Evolutionary conservation across 2,888 invertebrate genomes (phyloP).

Genomic region (Ormia ochracea): DNA sequence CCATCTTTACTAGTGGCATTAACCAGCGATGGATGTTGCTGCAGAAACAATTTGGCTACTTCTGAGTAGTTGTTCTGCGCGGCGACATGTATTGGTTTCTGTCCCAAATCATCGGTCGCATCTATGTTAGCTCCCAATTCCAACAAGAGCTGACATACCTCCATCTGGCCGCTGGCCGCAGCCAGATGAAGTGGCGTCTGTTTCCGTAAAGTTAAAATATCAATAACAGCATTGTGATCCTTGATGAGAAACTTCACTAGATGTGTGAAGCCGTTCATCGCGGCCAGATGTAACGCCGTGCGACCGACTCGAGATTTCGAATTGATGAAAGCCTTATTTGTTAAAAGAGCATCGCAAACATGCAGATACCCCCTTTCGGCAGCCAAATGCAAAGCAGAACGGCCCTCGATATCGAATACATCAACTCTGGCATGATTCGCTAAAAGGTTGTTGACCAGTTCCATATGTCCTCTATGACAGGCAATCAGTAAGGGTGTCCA

Average conservation of each 20-base stretch:
- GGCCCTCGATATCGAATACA: conserved; percentile 96
- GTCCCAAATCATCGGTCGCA: conserved; percentile 96
- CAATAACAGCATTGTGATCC: conserved; percentile 96
- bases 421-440: conserved; percentile 98
- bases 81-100: conserved; percentile 97
- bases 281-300: conserved; percentile 97
- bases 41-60: conserved; percentile 97
- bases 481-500: conserved; percentile 99
- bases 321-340: conserved; percentile 98
- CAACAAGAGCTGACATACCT: conserved; percentile 93
- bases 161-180: conserved; percentile 96
- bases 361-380: conserved; percentile 95
- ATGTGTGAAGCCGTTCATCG: conserved; percentile 96
- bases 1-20: conserved; percentile 98
- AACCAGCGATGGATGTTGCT: conserved; percentile 94
- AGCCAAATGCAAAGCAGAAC: conserved; percentile 96
- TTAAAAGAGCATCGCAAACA: conserved; percentile 92
- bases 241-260: conserved; percentile 93
- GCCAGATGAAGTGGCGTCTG: conserved; percentile 98
- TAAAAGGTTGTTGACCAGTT: conserved; percentile 91
- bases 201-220: conserved; percentile 95
- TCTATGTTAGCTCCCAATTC: conserved; percentile 97
- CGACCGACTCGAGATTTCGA: conserved; percentile 97
- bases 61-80: conserved; percentile 99
- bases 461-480: conserved; percentile 95